Conservation (phyloP, 2,888 invertebrate species). For the Chymomyza amoena region DNA sequence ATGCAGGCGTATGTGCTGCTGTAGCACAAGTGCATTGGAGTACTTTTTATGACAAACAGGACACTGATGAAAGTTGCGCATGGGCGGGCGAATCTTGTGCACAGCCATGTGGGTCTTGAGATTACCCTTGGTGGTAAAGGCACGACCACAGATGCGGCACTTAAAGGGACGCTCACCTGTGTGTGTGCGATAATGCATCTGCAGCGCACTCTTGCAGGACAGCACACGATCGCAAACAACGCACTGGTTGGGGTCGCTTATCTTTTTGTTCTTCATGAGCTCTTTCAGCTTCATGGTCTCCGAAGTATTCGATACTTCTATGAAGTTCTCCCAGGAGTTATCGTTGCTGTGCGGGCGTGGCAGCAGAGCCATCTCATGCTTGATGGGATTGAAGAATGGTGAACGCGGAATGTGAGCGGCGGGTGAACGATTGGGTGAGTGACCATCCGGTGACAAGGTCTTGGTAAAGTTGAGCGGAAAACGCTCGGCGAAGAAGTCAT, state of each 20-base stretch:
- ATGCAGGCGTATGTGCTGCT: constrained; percentile 97
- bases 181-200: constrained; percentile 92
- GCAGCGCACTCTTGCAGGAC: constrained; percentile 97
- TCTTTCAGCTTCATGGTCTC: constrained; percentile 98
- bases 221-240: constrained; percentile 97
- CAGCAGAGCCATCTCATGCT: constrained; percentile 77
- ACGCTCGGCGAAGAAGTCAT: constrained; percentile 75
- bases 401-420: constrained; percentile 77
- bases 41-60: constrained; percentile 99
- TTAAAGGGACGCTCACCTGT: constrained; percentile 88
- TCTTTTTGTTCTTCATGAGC: constrained; percentile 97
- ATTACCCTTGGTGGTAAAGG: constrained; percentile 99
- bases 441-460: constrained; percentile 75
- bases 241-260: constrained; percentile 98
- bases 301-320: constrained; percentile 92
- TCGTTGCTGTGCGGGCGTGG: constrained; percentile 95
- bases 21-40: constrained; percentile 93
- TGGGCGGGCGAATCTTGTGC: constrained; percentile 96
- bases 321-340: constrained; percentile 98
- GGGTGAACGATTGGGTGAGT: constrained; percentile 77
- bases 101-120: constrained; percentile 99
- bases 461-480: constrained; percentile 75
- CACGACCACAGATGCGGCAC: constrained; percentile 97
- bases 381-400: constrained; percentile 78
- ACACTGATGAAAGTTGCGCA: constrained; percentile 96